Percentiles rank a stretch among this genome's conserved stretches.
Conservation (phyloP, 35 echinoderm and acorn worm genomes). For the Ophiothrix spiculata region DNA sequence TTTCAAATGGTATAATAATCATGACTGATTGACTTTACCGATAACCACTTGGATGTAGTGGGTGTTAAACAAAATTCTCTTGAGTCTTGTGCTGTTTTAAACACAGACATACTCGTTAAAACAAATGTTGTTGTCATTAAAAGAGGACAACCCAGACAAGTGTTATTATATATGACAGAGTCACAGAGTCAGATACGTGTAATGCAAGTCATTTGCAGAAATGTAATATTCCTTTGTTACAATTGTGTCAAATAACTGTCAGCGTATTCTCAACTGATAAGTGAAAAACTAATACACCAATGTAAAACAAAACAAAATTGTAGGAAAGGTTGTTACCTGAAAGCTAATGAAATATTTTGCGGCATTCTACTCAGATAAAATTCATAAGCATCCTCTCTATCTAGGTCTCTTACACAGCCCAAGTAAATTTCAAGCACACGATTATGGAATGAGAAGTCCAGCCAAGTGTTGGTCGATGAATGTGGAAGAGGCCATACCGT, state of each 20-base stretch:
- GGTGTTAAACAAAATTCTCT: too few relatives aligned
- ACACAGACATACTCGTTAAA: too few relatives aligned
- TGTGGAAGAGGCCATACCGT: conserved; percentile 32
- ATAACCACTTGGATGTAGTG: too few relatives aligned
- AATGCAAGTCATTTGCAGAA: neutral
- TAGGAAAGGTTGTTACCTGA: conserved; percentile 49
- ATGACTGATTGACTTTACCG: too few relatives aligned
- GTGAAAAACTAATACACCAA: neutral
- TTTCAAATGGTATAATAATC: too few relatives aligned
- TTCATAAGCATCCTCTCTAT: conserved; percentile 13
- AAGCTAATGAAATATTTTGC: conserved; percentile 18
- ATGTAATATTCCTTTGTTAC: neutral
- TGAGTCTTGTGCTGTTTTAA: too few relatives aligned
- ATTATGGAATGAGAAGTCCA: conserved; percentile 44
- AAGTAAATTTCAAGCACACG: conserved; percentile 36
- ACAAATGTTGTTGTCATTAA: neutral
- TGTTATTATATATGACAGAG: neutral
- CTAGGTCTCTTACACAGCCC: neutral
- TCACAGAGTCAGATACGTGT: neutral
- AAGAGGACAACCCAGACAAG: neutral
- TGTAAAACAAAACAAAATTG: neutral
- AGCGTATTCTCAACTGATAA: neutral
- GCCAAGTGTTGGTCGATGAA: conserved; percentile 14
- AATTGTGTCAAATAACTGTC: neutral
- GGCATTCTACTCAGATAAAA: conserved; percentile 25